A percentile compares a stretch with the other conserved stretches of the same genome.
Conservation (phyloP, 2,797 vertebrate species). For the Kryptolebias ocellatus region DNA sequence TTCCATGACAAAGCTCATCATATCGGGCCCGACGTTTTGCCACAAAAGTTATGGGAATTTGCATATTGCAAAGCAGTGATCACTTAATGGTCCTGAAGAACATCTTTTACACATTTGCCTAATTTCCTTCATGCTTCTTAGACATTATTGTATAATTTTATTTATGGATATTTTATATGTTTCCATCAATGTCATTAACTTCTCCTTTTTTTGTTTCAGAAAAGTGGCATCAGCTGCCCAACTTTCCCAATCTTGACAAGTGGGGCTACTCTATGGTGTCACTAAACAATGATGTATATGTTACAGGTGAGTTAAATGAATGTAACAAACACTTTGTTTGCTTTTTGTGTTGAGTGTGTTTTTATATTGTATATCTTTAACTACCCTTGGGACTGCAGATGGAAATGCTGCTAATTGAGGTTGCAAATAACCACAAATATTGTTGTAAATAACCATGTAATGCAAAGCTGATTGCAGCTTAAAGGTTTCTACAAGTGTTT, state of each 20-base stretch:
- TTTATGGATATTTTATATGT: constrained; percentile 14
- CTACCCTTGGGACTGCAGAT: too few species aligned
- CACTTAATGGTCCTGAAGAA: neutral
- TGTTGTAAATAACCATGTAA: neutral
- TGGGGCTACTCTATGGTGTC: constrained; percentile 94
- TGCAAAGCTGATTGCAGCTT: neutral
- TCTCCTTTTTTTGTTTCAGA: constrained; percentile 71
- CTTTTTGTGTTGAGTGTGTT: too few species aligned
- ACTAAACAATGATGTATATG: constrained; percentile 92
- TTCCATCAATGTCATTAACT: neutral
- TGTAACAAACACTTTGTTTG: neutral
- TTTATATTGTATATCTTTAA: too few species aligned
- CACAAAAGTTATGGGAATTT: constrained; percentile 27
- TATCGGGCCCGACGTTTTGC: neutral
- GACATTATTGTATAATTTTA: neutral
- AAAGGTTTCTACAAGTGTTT: too few species aligned
- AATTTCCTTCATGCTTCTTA: constrained; percentile 13
- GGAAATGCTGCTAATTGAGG: too few species aligned
- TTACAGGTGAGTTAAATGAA: constrained; percentile 86
- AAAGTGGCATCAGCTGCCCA: constrained; percentile 89
- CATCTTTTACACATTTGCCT: constrained; percentile 1
- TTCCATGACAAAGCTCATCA: constrained; percentile 20
- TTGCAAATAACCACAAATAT: constrained; percentile 6
- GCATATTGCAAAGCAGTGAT: constrained; percentile 15
- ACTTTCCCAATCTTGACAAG: constrained; percentile 96